phyloP scores from a whole-genome alignment of 2,888 invertebrate species.

The Chironomus tentans region DNA sequence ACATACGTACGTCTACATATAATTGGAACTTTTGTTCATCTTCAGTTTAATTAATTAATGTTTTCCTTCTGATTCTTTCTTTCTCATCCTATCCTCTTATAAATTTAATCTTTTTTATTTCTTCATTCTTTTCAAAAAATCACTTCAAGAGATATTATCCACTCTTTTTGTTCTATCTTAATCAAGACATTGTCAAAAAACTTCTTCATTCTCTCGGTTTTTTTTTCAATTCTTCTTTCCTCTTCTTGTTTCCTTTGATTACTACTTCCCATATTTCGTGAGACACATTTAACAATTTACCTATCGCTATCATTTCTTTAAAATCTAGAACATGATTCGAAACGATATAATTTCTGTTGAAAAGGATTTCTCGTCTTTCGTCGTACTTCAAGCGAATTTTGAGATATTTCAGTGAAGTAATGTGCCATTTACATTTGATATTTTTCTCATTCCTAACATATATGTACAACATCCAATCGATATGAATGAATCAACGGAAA shows the following conservation, averaged over 20 bases:
- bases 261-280: slow-evolving; percentile 22
- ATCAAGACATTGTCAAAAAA: slow-evolving; percentile 22
- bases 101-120: background rate
- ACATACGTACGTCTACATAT: slow-evolving; percentile 6
- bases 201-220: background rate
- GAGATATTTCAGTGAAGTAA: background rate
- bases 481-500: background rate
- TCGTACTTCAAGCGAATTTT: background rate
- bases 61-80: slow-evolving; percentile 1
- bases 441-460: background rate
- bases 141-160: slow-evolving; percentile 18
- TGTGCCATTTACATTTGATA: slow-evolving; percentile 9
- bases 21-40: slow-evolving; percentile 21
- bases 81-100: background rate
- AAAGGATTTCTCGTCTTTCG: slow-evolving; percentile 4
- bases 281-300: background rate
- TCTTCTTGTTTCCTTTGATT: background rate
- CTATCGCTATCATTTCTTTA: slow-evolving; percentile 5
- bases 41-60: slow-evolving; percentile 24
- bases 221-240: background rate
- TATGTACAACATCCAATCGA: background rate
- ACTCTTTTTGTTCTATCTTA: slow-evolving; percentile 9
- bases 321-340: slow-evolving; percentile 23
- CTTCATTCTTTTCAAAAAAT: background rate
- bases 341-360: slow-evolving; percentile 11